phyloP scores from a whole-genome alignment of 2,113 vertebrate species.

The Vulpes lagopus region DNA sequence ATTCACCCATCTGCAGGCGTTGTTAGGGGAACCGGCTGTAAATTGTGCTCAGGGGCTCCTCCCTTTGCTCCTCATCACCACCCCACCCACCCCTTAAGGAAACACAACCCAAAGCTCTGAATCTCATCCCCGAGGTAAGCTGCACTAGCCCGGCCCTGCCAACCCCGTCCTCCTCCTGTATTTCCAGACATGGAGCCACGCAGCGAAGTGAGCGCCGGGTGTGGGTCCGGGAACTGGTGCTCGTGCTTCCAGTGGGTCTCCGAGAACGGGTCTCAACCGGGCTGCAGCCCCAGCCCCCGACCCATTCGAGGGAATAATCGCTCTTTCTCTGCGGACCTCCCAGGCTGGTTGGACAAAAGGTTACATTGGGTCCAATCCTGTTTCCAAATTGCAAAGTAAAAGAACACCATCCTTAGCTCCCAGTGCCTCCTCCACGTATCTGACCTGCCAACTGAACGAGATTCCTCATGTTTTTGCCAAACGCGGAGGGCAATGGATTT shows the following conservation, averaged over 20 bases:
- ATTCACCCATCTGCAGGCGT: background rate
- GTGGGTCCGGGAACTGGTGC: background rate
- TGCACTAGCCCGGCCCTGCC: background rate
- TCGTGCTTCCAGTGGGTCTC: background rate
- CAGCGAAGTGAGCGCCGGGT: accelerated
- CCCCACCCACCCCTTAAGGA: background rate
- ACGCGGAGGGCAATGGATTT: background rate
- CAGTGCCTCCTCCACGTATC: background rate
- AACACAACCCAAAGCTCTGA: background rate
- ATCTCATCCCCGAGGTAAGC: background rate
- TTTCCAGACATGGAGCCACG: background rate
- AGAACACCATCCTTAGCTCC: background rate
- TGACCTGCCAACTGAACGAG: background rate
- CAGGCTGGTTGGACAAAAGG: background rate
- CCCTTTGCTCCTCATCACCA: slow-evolving; percentile 14
- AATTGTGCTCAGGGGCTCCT: background rate
- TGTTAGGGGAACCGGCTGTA: background rate
- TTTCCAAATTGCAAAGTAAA: background rate
- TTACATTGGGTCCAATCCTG: background rate
- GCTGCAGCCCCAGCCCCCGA: background rate
- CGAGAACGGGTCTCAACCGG: too few species aligned
- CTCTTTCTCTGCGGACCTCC: background rate
- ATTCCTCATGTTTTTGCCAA: background rate
- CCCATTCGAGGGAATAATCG: accelerated
- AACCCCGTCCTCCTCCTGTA: background rate